Conservation (phyloP, 2,797 vertebrate genomes). For the Rhynchotus rufescens region DNA sequence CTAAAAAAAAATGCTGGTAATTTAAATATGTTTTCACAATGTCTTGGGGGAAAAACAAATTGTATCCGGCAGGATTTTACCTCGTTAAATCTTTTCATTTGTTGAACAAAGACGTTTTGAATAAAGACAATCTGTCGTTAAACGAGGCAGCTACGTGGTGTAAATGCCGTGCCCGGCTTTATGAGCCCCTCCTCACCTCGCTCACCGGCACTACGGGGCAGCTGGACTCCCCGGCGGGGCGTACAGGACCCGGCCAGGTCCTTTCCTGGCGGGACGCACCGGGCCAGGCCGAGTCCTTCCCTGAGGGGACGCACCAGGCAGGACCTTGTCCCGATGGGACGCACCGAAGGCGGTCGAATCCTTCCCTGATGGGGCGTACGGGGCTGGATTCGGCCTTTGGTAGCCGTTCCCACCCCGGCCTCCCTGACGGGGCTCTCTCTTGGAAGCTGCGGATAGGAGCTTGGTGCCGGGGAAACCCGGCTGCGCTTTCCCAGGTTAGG, state of each 20-base stretch:
- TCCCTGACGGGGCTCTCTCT: background rate
- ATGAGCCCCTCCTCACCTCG: background rate
- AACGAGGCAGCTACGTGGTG: slow-evolving; percentile 76
- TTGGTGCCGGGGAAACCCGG: background rate
- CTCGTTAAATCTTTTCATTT: slow-evolving; percentile 92
- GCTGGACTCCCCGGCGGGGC: background rate
- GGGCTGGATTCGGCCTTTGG: no score
- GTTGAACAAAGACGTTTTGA: slow-evolving; percentile 94
- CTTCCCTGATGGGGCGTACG: background rate
- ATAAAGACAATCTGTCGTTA: slow-evolving; percentile 99
- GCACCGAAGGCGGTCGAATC: no score
- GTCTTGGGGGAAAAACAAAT: slow-evolving; percentile 86
- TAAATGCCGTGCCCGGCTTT: slow-evolving; percentile 54
- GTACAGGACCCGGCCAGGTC: no score
- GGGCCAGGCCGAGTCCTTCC: background rate
- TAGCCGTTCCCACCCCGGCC: no score
- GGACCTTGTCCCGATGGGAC: background rate
- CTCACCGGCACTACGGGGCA: background rate
- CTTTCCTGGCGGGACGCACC: background rate
- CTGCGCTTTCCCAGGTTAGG: background rate
- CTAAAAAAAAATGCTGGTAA: slow-evolving; percentile 80
- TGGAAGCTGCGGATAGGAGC: background rate
- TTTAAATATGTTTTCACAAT: slow-evolving; percentile 87
- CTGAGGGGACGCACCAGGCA: background rate
- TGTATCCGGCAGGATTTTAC: slow-evolving; percentile 92